Conservation (phyloP, 2,797 vertebrate species). For the Centropyge bicolor region DNA sequence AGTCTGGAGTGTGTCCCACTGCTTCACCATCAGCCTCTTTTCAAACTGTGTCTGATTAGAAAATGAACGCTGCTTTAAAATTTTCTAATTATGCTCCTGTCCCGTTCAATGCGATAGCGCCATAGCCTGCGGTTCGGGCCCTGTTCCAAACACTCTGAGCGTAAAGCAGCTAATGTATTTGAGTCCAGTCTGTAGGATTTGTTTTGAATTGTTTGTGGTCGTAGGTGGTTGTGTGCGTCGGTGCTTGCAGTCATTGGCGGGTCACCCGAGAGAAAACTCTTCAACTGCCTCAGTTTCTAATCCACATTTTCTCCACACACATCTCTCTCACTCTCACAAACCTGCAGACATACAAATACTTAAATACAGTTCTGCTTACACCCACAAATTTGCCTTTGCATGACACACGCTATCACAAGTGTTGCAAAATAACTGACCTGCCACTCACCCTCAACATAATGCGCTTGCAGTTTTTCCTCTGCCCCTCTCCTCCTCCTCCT, state of each 20-base stretch:
- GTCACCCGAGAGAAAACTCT: slow-evolving; percentile 29
- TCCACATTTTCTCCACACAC: slow-evolving; percentile 15
- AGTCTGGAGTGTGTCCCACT: slow-evolving; percentile 18
- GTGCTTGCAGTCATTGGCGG: background rate
- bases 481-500: background rate
- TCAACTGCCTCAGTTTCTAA: slow-evolving; percentile 19
- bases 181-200: slow-evolving; percentile 1
- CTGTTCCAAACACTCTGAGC: slow-evolving; percentile 13
- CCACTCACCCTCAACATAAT: slow-evolving; percentile 48
- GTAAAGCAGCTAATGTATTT: slow-evolving; percentile 12
- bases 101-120: slow-evolving; percentile 12
- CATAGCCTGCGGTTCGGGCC: slow-evolving; percentile 3
- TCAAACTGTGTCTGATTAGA: slow-evolving; percentile 34
- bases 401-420: slow-evolving; percentile 37
- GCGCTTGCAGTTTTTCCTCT: slow-evolving; percentile 47
- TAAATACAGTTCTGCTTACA: slow-evolving; percentile 35
- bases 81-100: slow-evolving; percentile 25
- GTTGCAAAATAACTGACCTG: slow-evolving; percentile 55
- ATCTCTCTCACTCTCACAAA: background rate
- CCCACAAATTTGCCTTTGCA: slow-evolving; percentile 46
- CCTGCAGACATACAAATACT: slow-evolving; percentile 15
- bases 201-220: slow-evolving; percentile 3
- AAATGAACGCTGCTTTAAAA: slow-evolving; percentile 32
- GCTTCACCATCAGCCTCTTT: slow-evolving; percentile 6
- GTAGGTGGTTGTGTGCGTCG: background rate